A percentile compares a stretch with the other conserved stretches of the same genome.
These are phyloP conservation scores for Cottoperca gobio DNA, from an alignment of 2,797 vertebrate species.

Conservation along the genomic window DNA sequence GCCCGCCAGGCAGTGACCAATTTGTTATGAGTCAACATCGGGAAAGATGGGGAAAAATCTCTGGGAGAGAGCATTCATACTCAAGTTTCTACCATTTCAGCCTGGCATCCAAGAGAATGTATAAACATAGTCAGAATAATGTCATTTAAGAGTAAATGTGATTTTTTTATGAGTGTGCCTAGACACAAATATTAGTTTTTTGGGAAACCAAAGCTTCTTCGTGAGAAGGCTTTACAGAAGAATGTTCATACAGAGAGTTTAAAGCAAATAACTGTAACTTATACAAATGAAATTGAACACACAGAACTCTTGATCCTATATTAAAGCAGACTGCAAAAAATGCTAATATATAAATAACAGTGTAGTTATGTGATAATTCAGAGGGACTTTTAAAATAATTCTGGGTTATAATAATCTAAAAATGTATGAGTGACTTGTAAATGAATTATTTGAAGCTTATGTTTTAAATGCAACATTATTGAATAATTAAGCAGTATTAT, in stretches of 20 bases:
- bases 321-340: background rate
- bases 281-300: background rate
- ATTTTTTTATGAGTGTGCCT: background rate
- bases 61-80: background rate
- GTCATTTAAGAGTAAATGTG: background rate
- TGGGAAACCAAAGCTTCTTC: background rate
- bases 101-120: background rate
- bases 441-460: background rate
- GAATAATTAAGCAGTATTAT: background rate
- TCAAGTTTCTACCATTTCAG: slow-evolving; percentile 17
- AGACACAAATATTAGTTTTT: background rate
- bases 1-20: slow-evolving; percentile 39
- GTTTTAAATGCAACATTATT: background rate
- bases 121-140: background rate
- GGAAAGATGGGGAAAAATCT: slow-evolving; percentile 9
- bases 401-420: background rate
- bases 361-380: background rate
- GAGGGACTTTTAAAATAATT: background rate
- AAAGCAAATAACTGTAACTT: background rate
- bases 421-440: background rate
- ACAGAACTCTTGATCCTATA: background rate
- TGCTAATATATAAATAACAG: background rate
- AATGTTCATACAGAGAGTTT: background rate
- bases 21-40: slow-evolving; percentile 61
- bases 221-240: background rate